phyloP scores from a whole-genome alignment of 2,888 invertebrate genomes.

The Sepiola atlantica region DNA sequence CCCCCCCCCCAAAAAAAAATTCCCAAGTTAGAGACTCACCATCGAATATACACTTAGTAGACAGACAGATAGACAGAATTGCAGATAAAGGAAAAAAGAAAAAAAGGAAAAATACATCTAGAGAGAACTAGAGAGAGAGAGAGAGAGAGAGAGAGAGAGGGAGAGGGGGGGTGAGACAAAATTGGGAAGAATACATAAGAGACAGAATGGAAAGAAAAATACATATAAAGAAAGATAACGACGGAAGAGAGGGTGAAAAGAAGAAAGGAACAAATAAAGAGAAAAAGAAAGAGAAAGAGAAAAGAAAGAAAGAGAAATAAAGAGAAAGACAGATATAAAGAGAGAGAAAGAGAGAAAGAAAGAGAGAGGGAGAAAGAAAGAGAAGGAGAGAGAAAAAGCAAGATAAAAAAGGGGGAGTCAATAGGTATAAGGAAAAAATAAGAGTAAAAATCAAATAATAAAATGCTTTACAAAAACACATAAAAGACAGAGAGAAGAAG shows the following conservation, averaged over 20 bases:
- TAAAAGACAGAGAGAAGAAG: not conserved
- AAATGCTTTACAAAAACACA: too few species aligned
- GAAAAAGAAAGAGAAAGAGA: not conserved
- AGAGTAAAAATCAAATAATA: too few species aligned
- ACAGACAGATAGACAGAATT: not conserved
- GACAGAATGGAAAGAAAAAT: not conserved
- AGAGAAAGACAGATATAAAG: not conserved
- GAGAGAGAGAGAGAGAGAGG: too few species aligned
- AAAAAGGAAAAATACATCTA: too few species aligned
- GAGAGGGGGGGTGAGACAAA: not conserved
- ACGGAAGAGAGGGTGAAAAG: not conserved
- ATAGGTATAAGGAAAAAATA: too few species aligned
- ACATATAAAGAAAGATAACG: not conserved
- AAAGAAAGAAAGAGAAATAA: not conserved
- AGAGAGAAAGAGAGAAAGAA: not conserved
- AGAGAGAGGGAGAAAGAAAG: not conserved
- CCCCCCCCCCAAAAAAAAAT: too few species aligned
- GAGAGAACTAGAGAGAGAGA: too few species aligned
- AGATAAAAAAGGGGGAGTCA: too few species aligned
- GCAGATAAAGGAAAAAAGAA: not conserved
- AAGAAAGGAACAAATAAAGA: too few species aligned
- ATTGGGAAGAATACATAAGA: not conserved
- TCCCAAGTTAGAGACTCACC: too few species aligned
- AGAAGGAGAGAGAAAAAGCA: not conserved
- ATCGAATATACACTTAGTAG: too few species aligned